Conservation (phyloP, 2,113 vertebrate genomes). For the Geothlypis trichas region DNA sequence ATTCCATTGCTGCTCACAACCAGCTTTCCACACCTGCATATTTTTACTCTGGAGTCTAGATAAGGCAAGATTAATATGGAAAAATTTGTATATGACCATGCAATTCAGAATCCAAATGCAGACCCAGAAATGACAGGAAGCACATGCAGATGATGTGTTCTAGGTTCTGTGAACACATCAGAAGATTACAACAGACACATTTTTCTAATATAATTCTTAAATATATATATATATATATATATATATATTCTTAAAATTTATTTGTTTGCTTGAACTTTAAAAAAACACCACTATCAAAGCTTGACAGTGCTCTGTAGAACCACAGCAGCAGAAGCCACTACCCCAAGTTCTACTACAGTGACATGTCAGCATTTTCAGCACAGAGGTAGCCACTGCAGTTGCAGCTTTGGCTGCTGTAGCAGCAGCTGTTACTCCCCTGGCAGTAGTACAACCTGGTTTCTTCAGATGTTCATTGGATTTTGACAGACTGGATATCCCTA, state of each 20-base stretch:
- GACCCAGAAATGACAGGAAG: not conserved
- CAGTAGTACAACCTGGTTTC: not conserved
- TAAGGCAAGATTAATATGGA: not conserved
- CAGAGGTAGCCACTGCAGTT: not conserved
- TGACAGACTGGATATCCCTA: not conserved
- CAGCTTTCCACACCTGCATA: not conserved
- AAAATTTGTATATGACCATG: not conserved
- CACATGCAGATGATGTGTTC: not conserved
- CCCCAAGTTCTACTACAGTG: not conserved
- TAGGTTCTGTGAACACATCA: not conserved
- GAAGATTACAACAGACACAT: not conserved
- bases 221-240: too few species aligned
- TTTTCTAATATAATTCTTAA: not conserved
- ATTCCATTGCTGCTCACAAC: not conserved
- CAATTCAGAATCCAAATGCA: not conserved
- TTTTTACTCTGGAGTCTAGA: not conserved
- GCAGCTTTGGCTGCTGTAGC: not conserved
- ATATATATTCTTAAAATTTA: not conserved
- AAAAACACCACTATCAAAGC: not conserved
- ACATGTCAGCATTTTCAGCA: not conserved
- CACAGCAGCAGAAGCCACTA: not conserved
- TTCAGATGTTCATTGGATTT: not conserved
- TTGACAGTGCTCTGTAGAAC: not conserved
- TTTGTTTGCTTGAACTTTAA: not conserved
- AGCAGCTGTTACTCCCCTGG: not conserved